A percentile compares a stretch with the other conserved stretches of the same genome.
Evolutionary conservation across 1,140 invertebrate species (phyloP).

Genomic region (Glossosoma conforme): DNA sequence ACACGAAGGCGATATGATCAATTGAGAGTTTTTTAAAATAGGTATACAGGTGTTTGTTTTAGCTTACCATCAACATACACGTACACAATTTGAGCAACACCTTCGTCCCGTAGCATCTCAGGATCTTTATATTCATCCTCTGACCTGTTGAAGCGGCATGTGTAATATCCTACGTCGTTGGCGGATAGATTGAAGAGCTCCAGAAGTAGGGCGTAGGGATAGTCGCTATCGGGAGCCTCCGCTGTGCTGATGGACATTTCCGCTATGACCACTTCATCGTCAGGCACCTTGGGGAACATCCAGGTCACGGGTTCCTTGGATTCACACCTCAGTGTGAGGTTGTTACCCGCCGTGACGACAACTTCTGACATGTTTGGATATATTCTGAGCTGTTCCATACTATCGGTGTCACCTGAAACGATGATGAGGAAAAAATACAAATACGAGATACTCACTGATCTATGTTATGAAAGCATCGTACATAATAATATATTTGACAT

Average conservation of each 20-base stretch:
- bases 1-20: not conserved
- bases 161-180: slow-evolving; percentile 57
- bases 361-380: slow-evolving; percentile 44
- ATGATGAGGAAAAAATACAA: too few species aligned
- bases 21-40: not conserved
- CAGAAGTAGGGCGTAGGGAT: slow-evolving; percentile 41
- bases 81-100: slow-evolving; percentile 52
- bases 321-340: slow-evolving; percentile 50
- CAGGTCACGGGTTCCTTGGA: slow-evolving; percentile 45
- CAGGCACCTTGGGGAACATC: slow-evolving; percentile 38
- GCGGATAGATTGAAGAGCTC: slow-evolving; percentile 42
- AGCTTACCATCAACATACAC: slow-evolving; percentile 62
- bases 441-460: too few species aligned
- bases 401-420: too few species aligned
- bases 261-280: slow-evolving; percentile 34
- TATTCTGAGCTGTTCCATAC: too few species aligned
- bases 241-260: slow-evolving; percentile 32
- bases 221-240: slow-evolving; percentile 35
- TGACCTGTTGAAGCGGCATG: slow-evolving; percentile 46
- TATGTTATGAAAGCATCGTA: too few species aligned
- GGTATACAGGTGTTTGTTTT: not conserved
- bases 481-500: too few species aligned
- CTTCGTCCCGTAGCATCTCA: slow-evolving; percentile 41
- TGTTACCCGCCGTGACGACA: slow-evolving; percentile 42
- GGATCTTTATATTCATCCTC: slow-evolving; percentile 32